These are phyloP conservation scores for Meandrina meandrites DNA, from an alignment of 92 coral and sea anemone genomes.

Conservation along the genomic window DNA sequence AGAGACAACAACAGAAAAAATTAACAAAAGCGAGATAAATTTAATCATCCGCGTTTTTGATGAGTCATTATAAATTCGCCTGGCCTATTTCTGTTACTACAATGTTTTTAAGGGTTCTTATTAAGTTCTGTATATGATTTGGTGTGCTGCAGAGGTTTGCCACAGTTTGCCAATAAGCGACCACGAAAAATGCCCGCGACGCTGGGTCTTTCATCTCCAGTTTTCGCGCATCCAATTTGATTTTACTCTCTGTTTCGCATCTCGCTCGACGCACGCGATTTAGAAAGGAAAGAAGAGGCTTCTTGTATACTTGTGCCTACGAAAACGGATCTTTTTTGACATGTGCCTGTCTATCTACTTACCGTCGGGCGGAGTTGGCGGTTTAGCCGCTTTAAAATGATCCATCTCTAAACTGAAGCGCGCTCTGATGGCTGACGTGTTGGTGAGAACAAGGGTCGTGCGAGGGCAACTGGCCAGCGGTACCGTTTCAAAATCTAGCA, in stretches of 20 bases:
- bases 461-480: constrained; percentile 78
- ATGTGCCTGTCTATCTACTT: neutral
- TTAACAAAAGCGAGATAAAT: neutral
- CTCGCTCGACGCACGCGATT: neutral
- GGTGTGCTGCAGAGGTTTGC: neutral
- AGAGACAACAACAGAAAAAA: neutral
- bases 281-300: neutral
- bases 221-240: neutral
- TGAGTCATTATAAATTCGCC: neutral
- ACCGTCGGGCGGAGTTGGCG: constrained; percentile 97
- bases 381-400: constrained; percentile 85
- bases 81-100: neutral
- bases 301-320: neutral
- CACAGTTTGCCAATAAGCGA: neutral
- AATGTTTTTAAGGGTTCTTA: neutral
- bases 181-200: neutral
- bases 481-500: constrained; percentile 82
- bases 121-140: neutral
- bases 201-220: neutral
- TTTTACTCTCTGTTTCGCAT: neutral
- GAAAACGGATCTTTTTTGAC: neutral
- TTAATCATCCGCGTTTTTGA: neutral
- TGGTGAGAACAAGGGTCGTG: constrained; percentile 84
- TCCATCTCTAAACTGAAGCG: constrained; percentile 74
- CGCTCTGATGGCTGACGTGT: constrained; percentile 92